These are phyloP conservation scores for Idaea biselata DNA, from an alignment of 2,888 invertebrate genomes.

Conservation along the genomic window DNA sequence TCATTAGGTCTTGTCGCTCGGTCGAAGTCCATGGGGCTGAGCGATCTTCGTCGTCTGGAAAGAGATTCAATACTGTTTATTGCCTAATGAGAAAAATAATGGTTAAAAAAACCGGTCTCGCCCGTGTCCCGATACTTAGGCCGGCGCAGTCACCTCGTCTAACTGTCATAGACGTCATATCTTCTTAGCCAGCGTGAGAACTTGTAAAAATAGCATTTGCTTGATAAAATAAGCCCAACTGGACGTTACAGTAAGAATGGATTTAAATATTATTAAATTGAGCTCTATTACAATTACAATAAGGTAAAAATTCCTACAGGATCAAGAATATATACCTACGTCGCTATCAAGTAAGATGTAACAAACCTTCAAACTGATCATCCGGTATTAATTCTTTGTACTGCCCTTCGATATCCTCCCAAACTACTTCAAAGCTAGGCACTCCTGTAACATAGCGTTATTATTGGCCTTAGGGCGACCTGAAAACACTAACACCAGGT, in stretches of 20 bases:
- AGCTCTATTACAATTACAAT: neutral
- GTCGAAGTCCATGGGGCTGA: slow-evolving; percentile 83
- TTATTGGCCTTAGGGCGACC: no score
- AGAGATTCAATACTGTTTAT: neutral
- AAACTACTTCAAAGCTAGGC: slow-evolving; percentile 86
- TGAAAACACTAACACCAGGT: no score
- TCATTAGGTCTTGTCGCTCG: slow-evolving; percentile 84
- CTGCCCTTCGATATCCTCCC: slow-evolving; percentile 81
- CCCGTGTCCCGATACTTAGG: no score
- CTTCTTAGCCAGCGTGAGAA: no score
- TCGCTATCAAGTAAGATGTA: neutral
- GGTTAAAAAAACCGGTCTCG: no score
- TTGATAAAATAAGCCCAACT: no score
- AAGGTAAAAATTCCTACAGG: neutral
- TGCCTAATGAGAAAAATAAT: no score
- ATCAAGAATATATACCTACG: neutral
- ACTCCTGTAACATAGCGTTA: slow-evolving; percentile 68
- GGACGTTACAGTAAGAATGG: no score
- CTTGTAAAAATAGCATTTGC: no score
- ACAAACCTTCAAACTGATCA: slow-evolving; percentile 74
- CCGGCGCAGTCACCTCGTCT: no score
- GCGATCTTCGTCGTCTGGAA: slow-evolving; percentile 66
- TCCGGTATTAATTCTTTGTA: slow-evolving; percentile 82
- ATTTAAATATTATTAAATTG: no score
- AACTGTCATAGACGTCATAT: no score